Percentiles rank a stretch among this genome's conserved stretches.
Conservation (phyloP, 2,888 invertebrate species). For the Sarcophaga carnaria region DNA sequence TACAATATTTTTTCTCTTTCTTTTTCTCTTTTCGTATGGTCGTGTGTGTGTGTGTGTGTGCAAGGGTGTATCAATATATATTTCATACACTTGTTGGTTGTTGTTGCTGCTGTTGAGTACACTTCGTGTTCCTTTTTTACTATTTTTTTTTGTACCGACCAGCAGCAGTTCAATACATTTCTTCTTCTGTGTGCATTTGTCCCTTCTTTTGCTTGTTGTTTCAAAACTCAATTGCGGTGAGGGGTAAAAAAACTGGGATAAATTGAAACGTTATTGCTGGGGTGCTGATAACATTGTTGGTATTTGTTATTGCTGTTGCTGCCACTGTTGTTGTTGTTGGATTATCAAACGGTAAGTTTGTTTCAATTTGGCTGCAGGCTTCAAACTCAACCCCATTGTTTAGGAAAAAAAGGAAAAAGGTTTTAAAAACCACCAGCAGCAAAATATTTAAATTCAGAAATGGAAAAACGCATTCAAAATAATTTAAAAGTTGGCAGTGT, state of each 20-base stretch:
- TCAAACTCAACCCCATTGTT: not conserved
- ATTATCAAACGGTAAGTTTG: constrained; percentile 41
- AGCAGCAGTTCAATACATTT: not conserved
- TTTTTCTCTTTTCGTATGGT: not conserved
- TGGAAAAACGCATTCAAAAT: too few relatives aligned
- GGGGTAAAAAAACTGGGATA: not conserved
- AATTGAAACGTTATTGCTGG: constrained; percentile 39
- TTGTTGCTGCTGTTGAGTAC: not conserved
- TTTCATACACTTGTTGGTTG: constrained; percentile 14
- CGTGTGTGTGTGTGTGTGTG: not conserved
- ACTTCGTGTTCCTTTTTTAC: not conserved
- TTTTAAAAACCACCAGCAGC: not conserved
- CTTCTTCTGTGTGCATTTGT: constrained; percentile 12
- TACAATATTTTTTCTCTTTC: constrained; percentile 6
- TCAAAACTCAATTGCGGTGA: not conserved
- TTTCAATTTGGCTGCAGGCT: constrained; percentile 50
- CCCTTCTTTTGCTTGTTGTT: constrained; percentile 19
- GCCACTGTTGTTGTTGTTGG: constrained; percentile 22
- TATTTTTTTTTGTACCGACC: not conserved
- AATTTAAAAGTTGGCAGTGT: too few relatives aligned
- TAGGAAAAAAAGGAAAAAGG: not conserved
- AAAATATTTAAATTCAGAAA: not conserved
- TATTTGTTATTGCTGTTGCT: constrained; percentile 10
- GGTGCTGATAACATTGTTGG: constrained; percentile 28
- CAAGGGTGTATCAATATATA: not conserved